A percentile compares a stretch with the other conserved stretches of the same genome.
phyloP scores from a whole-genome alignment of 2,888 invertebrate genomes.

The Himalopsyche kuldschensis region DNA sequence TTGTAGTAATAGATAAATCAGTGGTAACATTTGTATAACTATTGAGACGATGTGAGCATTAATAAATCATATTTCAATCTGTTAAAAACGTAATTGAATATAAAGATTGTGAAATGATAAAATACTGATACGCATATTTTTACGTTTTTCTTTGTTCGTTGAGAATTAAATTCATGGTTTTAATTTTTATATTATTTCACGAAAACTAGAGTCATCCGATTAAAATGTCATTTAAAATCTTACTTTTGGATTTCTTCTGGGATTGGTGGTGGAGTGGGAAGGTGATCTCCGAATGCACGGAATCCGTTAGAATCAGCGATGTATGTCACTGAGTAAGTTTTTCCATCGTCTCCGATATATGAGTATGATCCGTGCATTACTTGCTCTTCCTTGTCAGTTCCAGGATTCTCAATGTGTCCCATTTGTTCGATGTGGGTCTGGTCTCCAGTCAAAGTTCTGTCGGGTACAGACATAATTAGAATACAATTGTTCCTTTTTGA shows the following conservation, averaged over 20 bases:
- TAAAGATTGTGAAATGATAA: no score
- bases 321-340: constrained; percentile 53
- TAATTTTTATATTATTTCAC: no score
- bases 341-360: constrained; percentile 51
- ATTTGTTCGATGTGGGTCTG: constrained; percentile 55
- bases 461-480: not conserved
- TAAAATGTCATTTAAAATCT: constrained; percentile 44
- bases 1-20: no score
- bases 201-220: no score
- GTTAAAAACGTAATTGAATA: no score
- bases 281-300: constrained; percentile 55
- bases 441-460: constrained; percentile 53
- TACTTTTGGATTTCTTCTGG: constrained; percentile 52
- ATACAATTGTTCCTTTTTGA: no score
- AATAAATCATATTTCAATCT: no score
- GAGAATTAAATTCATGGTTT: no score
- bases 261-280: constrained; percentile 53
- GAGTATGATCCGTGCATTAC: constrained; percentile 59
- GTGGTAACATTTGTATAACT: no score
- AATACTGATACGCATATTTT: no score
- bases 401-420: constrained; percentile 51
- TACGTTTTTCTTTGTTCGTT: no score
- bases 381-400: constrained; percentile 49
- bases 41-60: no score
- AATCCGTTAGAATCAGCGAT: constrained; percentile 56